phyloP scores from a whole-genome alignment of 1,140 invertebrate species.

The Cephus cinctus region DNA sequence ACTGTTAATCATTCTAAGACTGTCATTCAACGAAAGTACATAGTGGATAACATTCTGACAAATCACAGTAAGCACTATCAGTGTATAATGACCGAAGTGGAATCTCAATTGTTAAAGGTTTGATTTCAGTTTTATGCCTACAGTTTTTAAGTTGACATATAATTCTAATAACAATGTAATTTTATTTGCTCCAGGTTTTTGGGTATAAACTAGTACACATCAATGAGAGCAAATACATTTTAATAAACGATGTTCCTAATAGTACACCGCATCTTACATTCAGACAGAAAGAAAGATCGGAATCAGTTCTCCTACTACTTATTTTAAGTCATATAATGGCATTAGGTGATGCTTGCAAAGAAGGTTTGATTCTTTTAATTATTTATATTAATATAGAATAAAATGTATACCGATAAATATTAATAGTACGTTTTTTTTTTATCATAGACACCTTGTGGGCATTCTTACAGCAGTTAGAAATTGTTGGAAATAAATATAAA shows the following conservation, averaged over 20 bases:
- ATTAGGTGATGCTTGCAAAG: slow-evolving; percentile 26
- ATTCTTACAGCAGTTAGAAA: slow-evolving; percentile 29
- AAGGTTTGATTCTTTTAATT: slow-evolving; percentile 29
- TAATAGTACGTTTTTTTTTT: slow-evolving; percentile 8
- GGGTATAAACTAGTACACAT: slow-evolving; percentile 36
- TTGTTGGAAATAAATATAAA: slow-evolving; percentile 17
- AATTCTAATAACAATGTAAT: not conserved
- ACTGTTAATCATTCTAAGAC: slow-evolving; percentile 20
- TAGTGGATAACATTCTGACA: slow-evolving; percentile 28
- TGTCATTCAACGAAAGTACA: slow-evolving; percentile 20
- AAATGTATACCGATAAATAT: not conserved
- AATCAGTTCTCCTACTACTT: slow-evolving; percentile 33
- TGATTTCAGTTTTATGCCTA: slow-evolving; percentile 1
- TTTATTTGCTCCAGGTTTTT: slow-evolving; percentile 32
- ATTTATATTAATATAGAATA: slow-evolving; percentile 5
- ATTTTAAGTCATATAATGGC: slow-evolving; percentile 41
- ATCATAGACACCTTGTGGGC: slow-evolving; percentile 29
- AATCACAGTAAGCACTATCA: slow-evolving; percentile 18
- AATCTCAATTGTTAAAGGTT: slow-evolving; percentile 24
- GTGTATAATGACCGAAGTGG: slow-evolving; percentile 19
- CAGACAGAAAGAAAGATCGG: slow-evolving; percentile 4
- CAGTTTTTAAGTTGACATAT: slow-evolving; percentile 7
- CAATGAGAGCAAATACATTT: slow-evolving; percentile 33
- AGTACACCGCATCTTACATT: slow-evolving; percentile 23
- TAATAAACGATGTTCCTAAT: slow-evolving; percentile 35